phyloP scores from a whole-genome alignment of 2,113 vertebrate species.

The Dolichallabes microphthalmus region DNA sequence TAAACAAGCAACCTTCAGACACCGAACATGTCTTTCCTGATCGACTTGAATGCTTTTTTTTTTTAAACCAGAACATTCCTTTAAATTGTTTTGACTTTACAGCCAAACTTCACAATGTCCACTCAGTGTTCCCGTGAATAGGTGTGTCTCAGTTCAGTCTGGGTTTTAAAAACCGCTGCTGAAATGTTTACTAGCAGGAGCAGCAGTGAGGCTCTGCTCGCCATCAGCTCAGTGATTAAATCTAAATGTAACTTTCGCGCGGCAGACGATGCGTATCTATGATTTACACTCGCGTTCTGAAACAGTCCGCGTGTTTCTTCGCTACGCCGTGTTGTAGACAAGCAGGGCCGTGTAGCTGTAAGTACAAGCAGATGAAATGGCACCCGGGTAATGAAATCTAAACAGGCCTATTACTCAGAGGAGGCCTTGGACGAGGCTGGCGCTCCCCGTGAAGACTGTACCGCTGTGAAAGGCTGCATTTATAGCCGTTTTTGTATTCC shows the following conservation, averaged over 20 bases:
- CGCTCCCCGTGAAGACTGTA: constrained; percentile 38
- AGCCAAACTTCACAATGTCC: background rate
- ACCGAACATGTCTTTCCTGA: background rate
- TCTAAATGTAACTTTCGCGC: constrained; percentile 2
- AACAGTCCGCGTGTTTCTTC: constrained; percentile 5
- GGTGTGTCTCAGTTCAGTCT: constrained; percentile 9
- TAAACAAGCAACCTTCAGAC: background rate
- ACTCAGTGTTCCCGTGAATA: background rate
- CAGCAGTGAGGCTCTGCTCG: background rate
- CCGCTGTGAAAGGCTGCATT: constrained; percentile 45
- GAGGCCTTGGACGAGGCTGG: constrained; percentile 36
- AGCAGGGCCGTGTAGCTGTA: constrained; percentile 19
- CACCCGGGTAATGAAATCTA: constrained; percentile 46
- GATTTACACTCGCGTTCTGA: background rate
- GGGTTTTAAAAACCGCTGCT: background rate
- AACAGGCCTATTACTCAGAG: constrained; percentile 44
- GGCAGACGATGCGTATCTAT: constrained; percentile 7
- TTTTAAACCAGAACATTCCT: background rate
- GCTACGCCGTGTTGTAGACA: background rate
- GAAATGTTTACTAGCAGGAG: constrained; percentile 12
- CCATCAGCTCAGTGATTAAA: constrained; percentile 1
- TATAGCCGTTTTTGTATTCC: constrained; percentile 53
- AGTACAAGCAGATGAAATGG: constrained; percentile 38
- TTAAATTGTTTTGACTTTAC: background rate
- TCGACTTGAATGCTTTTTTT: background rate